phyloP scores from a whole-genome alignment of 2,888 invertebrate genomes.

The Eurytoma adleriae region DNA sequence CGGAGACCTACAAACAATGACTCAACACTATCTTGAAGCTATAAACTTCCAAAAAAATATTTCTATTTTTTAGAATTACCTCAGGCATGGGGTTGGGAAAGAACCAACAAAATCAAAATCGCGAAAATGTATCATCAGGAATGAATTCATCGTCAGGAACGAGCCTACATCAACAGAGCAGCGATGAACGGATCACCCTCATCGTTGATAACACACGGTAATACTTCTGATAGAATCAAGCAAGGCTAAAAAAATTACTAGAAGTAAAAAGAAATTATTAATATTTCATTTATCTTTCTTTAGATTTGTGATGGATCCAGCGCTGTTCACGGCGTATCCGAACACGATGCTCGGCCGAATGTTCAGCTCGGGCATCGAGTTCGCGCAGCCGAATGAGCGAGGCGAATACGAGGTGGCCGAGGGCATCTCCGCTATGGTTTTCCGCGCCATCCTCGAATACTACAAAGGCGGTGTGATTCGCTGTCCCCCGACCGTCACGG shows the following conservation, averaged over 20 bases:
- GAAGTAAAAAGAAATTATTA: background rate
- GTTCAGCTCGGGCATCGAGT: slow-evolving; percentile 95
- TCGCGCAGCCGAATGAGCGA: slow-evolving; percentile 95
- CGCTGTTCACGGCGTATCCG: slow-evolving; percentile 94
- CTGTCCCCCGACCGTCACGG: slow-evolving; percentile 96
- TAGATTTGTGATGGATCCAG: slow-evolving; percentile 92
- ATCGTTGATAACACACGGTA: slow-evolving; percentile 95
- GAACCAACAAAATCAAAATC: slow-evolving; percentile 68
- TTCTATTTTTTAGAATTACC: slow-evolving; percentile 67
- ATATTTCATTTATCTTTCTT: background rate
- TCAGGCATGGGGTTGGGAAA: slow-evolving; percentile 68
- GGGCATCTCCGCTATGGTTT: slow-evolving; percentile 96
- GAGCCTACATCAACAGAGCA: slow-evolving; percentile 74
- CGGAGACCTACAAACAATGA: background rate
- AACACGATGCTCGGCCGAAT: slow-evolving; percentile 99
- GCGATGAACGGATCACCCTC: slow-evolving; percentile 90
- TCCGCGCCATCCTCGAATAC: slow-evolving; percentile 95
- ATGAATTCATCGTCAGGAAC: slow-evolving; percentile 73
- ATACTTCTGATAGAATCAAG: slow-evolving; percentile 12
- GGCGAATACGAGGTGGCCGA: slow-evolving; percentile 99
- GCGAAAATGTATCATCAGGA: slow-evolving; percentile 68
- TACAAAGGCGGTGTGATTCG: slow-evolving; percentile 94
- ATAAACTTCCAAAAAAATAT: slow-evolving; percentile 8
- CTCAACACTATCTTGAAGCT: background rate
- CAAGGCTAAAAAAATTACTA: background rate